Base-by-base conservation (phyloP, 2,113 vertebrate species). In the Clarias macrocephalus region DNA sequence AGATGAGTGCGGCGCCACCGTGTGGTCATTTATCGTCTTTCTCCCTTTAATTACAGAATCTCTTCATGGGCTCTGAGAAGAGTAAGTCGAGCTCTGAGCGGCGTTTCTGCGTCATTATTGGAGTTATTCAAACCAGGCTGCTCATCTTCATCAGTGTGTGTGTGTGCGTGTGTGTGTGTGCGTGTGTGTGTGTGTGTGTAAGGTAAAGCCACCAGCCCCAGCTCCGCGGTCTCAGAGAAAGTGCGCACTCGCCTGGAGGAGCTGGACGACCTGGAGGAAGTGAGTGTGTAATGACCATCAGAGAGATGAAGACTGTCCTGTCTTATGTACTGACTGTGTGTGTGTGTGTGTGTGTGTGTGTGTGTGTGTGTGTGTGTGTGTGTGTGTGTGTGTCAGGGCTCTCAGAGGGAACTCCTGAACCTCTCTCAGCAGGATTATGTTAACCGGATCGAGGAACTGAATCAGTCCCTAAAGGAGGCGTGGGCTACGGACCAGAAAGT, bases 401-500 rank as follows among this genome's bases (percentile, higher is more conserved):
- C 98, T 33, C 98, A 99, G 87, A 97, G 96, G 63, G 97, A 99
- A 93, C 94, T 99, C 86, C 77, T 99, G 89, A 99, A 99, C 93
- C 95, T 99, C 88, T 99, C 98, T 88, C 98, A 99, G 90, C 98
- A 99, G 93, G 98, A 99, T 63, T 99, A 99, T 0, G 95, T 97
- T 80, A 97, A 97, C 93, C 95, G 98, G 81, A 99, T 99, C 21
- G 98, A 99, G 88, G 98, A 99, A 88, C 96, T 99, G 66, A 99
- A 98, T 92, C 98, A 99, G 93, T 97, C 97, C 0, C 92, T 99
- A 81, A 99, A 99, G 92, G 98, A 99, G 12, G 97, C 98, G 25
- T 99, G 98, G 98, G 95, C 97, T 83, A 97, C 98, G 0, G 98
- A 99, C 93, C 98, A 99, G 93, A 99, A 99, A 93, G 98, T 99